Base-by-base conservation (phyloP, 1,140 invertebrate genomes). In the Dendrolimus punctatus region DNA sequence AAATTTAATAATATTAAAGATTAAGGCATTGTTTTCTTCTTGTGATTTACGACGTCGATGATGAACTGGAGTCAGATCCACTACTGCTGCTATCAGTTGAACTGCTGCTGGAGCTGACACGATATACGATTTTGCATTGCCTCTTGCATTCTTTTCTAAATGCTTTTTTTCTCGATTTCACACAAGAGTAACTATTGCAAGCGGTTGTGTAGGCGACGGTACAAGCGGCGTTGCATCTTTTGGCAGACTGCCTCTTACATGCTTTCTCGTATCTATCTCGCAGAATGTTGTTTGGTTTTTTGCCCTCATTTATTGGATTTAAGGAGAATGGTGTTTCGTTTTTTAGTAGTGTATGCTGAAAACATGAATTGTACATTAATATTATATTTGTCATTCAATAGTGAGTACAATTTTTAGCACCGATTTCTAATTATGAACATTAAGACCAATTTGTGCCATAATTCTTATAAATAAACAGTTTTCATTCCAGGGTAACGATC, bases 171-270 rank as follows among this genome's bases (percentile, higher is more conserved):
- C 45, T 53, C 2, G 3, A 3, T 0, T 42, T 56, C 3, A 7
- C 38, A 9, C 77, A 80, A 3, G 52, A 51, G 10, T 66, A 46
- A 0, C 44, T 43, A 0, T 37, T 8, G 9, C 77, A 80, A 1
- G 65, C 55, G 6, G 39, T n/a, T 6, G 45, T 49, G 4, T 45
- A 57, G 0, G 71, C 59, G 9, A 40, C 53, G 4, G 10, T 7
- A 49, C 75, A 78, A 6, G 68, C 73, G 2, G 38, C 37, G 0
- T 41, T 41, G 46, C 76, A 79, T 66, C 71, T 76, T 0, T 50
- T 6, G 6, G 43, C 40, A 0, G 73, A 73, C 37, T 57, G 49
- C 8, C 46, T 58, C 37, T 57, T 9, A 42, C 76, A 79, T 6
- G 60, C 64, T 2, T 41, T 57, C 23, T 74, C 72, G 46, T 64